phyloP scores from a whole-genome alignment of 2,113 vertebrate genomes.

The Stictonetta naevosa region DNA sequence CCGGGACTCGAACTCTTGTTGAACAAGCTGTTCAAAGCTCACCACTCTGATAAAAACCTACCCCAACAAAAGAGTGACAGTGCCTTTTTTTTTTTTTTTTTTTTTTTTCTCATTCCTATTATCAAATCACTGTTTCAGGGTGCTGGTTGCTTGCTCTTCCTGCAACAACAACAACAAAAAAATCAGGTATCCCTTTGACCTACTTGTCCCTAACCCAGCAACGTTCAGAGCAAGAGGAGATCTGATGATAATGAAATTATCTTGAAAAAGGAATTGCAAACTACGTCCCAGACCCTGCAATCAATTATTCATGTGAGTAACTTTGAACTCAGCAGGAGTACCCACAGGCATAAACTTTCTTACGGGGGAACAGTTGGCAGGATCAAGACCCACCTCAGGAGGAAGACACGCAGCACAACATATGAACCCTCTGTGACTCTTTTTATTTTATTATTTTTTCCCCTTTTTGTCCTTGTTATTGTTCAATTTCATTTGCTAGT shows the following conservation, averaged over 20 bases:
- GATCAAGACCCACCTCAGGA: slow-evolving; percentile 65
- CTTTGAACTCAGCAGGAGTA: slow-evolving; percentile 70
- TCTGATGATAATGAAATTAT: slow-evolving; percentile 61
- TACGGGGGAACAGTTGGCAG: slow-evolving; percentile 55
- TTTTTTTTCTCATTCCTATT: neutral
- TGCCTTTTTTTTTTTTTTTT: neutral
- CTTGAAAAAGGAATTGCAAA: slow-evolving; percentile 55
- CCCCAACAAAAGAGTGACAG: slow-evolving; percentile 2
- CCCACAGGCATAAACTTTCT: slow-evolving; percentile 66
- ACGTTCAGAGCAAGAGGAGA: slow-evolving; percentile 18
- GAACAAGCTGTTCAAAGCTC: slow-evolving; percentile 48
- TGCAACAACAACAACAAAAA: slow-evolving; percentile 2
- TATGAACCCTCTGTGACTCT: slow-evolving; percentile 34
- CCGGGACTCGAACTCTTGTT: slow-evolving; percentile 16
- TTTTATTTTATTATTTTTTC: slow-evolving; percentile 23
- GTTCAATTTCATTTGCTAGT: slow-evolving; percentile 28
- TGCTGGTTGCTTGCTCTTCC: neutral
- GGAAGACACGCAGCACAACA: slow-evolving; percentile 47
- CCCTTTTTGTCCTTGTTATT: slow-evolving; percentile 48
- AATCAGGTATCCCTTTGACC: slow-evolving; percentile 4
- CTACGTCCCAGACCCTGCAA: slow-evolving; percentile 49
- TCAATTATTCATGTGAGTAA: slow-evolving; percentile 68
- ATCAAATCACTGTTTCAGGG: neutral
- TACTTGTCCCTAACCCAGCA: slow-evolving; percentile 24
- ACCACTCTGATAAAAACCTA: slow-evolving; percentile 4